phyloP scores from a whole-genome alignment of 2,888 invertebrate genomes.

The Galerucella nymphaeae region DNA sequence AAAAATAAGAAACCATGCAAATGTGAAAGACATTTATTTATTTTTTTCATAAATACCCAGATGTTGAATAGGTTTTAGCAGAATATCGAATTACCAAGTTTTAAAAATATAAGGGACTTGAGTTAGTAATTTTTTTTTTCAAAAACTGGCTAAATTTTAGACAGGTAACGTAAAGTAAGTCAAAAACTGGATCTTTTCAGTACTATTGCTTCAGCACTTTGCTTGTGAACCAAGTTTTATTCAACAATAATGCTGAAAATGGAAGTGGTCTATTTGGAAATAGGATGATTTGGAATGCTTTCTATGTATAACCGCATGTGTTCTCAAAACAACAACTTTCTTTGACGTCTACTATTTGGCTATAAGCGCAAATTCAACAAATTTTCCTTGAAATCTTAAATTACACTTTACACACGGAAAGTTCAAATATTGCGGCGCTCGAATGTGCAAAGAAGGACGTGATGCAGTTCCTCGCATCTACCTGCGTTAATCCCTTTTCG shows the following conservation, averaged over 20 bases:
- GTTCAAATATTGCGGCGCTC: neutral
- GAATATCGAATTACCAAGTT: slow-evolving; percentile 9
- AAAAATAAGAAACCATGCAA: neutral
- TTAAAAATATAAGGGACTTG: neutral
- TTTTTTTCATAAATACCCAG: neutral
- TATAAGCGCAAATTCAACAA: slow-evolving; percentile 9
- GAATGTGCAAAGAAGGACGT: neutral
- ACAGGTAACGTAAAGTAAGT: neutral
- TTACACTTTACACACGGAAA: neutral
- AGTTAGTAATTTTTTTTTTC: neutral
- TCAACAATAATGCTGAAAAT: too few species aligned
- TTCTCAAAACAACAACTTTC: neutral
- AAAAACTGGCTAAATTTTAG: neutral
- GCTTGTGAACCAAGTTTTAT: too few species aligned
- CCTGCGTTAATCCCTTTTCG: too few species aligned
- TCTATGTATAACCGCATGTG: too few species aligned
- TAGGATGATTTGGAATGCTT: too few species aligned
- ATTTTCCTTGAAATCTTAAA: slow-evolving; percentile 14
- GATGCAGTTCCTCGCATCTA: too few species aligned
- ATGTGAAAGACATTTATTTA: slow-evolving; percentile 6
- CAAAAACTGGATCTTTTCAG: too few species aligned
- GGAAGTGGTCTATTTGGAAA: too few species aligned
- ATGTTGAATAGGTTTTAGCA: neutral
- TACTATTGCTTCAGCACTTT: too few species aligned
- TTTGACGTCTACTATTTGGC: slow-evolving; percentile 3